phyloP scores from a whole-genome alignment of 2,888 invertebrate species.

The Sinodicranocentrus sp. region DNA sequence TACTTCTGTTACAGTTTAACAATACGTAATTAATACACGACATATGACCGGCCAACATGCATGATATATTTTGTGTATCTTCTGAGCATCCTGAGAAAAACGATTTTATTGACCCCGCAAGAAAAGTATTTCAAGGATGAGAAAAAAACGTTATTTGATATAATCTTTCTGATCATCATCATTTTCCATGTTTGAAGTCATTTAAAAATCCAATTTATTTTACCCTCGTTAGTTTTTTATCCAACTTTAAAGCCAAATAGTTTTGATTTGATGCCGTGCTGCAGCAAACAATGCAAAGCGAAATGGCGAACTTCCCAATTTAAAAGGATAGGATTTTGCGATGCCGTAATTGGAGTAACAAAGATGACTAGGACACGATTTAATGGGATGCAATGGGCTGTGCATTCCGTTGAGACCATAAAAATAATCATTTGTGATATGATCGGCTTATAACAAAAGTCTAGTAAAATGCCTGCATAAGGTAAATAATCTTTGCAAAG shows the following conservation, averaged over 20 bases:
- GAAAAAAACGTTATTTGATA: too few relatives aligned
- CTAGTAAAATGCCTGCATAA: too few relatives aligned
- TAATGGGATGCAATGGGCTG: background rate
- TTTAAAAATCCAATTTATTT: background rate
- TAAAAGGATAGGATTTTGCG: background rate
- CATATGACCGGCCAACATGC: background rate
- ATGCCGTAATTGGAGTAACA: background rate
- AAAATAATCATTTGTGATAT: conserved; percentile 18
- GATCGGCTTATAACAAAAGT: background rate
- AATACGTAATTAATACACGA: background rate
- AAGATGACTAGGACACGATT: conserved; percentile 13
- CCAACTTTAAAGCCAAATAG: background rate
- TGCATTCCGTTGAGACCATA: background rate
- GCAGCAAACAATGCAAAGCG: background rate
- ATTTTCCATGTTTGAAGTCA: too few relatives aligned
- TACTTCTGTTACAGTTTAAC: background rate
- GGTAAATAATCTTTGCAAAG: too few relatives aligned
- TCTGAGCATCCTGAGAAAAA: background rate
- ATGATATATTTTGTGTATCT: too few relatives aligned
- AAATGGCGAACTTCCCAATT: background rate
- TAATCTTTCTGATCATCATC: too few relatives aligned
- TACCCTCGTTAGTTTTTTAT: background rate
- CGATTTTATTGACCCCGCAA: background rate
- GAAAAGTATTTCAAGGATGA: background rate
- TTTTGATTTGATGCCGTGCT: background rate